phyloP scores from a whole-genome alignment of 1,140 invertebrate species.

The Melitaea cinxia region DNA sequence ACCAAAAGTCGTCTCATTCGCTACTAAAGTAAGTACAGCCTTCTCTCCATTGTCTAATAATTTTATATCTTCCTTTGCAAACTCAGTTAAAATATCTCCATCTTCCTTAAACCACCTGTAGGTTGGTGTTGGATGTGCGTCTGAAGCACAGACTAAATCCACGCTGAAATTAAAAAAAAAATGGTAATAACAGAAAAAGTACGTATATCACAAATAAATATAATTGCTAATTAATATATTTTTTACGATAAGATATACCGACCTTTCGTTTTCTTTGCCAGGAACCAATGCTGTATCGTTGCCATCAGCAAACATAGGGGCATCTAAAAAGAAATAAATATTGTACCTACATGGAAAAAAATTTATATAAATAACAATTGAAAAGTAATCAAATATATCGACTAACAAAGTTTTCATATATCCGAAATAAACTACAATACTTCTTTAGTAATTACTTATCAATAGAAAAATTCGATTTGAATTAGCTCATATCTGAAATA shows the following conservation, averaged over 20 bases:
- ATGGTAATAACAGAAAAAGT: background rate
- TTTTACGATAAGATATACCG: background rate
- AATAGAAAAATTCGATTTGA: no score
- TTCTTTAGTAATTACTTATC: no score
- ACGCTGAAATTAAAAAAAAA: constrained; percentile 48
- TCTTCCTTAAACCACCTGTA: constrained; percentile 61
- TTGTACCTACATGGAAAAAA: constrained; percentile 59
- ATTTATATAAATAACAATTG: no score
- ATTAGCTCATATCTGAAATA: no score
- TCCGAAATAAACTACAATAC: no score
- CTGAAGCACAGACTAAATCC: constrained; percentile 53
- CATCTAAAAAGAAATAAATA: constrained; percentile 38
- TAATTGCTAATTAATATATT: no score
- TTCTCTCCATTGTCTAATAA: constrained; percentile 42
- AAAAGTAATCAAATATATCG: no score
- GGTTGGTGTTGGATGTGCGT: constrained; percentile 51
- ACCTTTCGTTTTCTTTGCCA: constrained; percentile 54
- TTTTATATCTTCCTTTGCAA: constrained; percentile 46
- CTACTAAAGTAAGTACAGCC: constrained; percentile 43
- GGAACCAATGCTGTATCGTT: constrained; percentile 51
- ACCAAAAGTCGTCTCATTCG: constrained; percentile 41
- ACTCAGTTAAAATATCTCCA: constrained; percentile 46
- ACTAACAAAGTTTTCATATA: no score
- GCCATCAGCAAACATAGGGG: constrained; percentile 49
- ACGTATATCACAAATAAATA: background rate